phyloP scores from a whole-genome alignment of 2,113 vertebrate species.

The Indri indri region DNA sequence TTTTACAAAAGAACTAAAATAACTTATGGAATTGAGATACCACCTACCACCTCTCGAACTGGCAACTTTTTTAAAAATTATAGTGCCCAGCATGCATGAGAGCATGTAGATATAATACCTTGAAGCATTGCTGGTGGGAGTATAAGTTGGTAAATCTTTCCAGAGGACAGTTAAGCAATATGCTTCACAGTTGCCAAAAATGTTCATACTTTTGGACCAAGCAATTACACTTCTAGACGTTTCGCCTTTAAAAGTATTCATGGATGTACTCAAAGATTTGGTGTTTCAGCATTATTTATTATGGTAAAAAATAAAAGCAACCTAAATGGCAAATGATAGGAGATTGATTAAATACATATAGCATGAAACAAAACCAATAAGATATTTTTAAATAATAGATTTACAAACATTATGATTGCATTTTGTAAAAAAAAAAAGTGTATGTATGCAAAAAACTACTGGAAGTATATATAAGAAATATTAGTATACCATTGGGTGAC shows the following conservation, averaged over 20 bases:
- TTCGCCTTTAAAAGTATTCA: not conserved
- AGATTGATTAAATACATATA: not conserved
- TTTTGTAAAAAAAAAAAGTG: not conserved
- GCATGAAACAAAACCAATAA: not conserved
- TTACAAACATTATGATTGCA: not conserved
- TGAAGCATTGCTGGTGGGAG: not conserved
- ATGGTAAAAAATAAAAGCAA: slow-evolving; percentile 35
- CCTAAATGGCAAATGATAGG: not conserved
- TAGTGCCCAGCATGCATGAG: not conserved
- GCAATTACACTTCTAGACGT: not conserved
- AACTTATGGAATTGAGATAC: not conserved
- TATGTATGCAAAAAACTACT: not conserved
- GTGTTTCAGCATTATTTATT: not conserved
- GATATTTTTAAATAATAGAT: not conserved
- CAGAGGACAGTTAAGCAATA: not conserved
- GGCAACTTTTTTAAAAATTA: not conserved
- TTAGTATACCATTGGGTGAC: not conserved
- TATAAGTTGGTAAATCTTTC: not conserved
- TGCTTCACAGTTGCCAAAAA: not conserved
- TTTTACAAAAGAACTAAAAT: slow-evolving; percentile 31
- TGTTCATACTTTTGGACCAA: not conserved
- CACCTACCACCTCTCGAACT: not conserved
- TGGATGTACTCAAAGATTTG: not conserved
- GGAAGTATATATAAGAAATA: not conserved
- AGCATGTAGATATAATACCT: not conserved